Base-by-base conservation (phyloP, 2,888 invertebrate genomes). In the Coenonympha arcania region DNA sequence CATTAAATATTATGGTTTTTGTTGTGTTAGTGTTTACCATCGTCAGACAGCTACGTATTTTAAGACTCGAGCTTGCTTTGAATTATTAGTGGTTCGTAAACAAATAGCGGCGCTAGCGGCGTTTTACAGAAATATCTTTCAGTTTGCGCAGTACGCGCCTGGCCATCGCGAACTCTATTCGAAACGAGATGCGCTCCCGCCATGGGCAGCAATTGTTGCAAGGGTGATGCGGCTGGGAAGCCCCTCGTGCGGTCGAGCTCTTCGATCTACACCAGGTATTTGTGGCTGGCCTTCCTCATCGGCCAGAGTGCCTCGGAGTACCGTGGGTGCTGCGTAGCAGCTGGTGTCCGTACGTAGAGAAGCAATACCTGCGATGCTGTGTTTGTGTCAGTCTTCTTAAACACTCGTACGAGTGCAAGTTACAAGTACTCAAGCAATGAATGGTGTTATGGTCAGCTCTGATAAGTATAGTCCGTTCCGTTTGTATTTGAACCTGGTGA, bases 141-240 rank as follows among this genome's bases (percentile, higher is more conserved):
- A 60, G 59, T 66, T 60, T 61, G 60, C 69, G 73, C 83, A 81
- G 79, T 81, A 68, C 76, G 77, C 77, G 76, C 61, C 66, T 62
- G 65, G 69, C 69, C 67, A 65, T 69, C 79, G 79, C 76, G 76
- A 66, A 70, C 77, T 72, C 71, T 60, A 65, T 59, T 64, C 73
- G 75, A 68, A 69, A 68, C 71, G 72, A 71, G 63, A 79, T 83
- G 84, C 67, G 76, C 78, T 70, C 75, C 68, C 73, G 71, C 65
- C 59, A 88, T 89, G 89, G 89, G 89, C 69, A 88, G 87, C 75
- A 88, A 88, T 71, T 89, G 88, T 78, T 88, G 88, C 76, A 89
- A 88, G 70, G 87, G 87, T 69, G 87, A 87, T 70, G 81, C 87
- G 57, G 81, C 84, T 60, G 76, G 76, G 62, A 72, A 79, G 60